phyloP scores from a whole-genome alignment of 2,113 vertebrate genomes.

The Gallinago undulata region DNA sequence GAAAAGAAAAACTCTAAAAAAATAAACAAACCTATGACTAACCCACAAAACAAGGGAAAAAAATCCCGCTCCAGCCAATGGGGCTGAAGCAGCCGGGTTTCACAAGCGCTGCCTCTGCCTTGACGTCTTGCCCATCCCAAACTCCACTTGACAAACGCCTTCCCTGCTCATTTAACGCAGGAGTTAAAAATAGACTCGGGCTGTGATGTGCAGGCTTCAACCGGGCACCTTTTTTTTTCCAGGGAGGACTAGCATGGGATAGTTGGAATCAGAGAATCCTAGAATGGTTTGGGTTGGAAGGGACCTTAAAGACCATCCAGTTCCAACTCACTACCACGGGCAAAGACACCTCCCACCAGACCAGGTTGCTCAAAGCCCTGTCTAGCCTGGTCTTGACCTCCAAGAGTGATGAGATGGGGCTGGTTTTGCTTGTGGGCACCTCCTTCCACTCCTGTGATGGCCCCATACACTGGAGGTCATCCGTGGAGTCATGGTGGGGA shows the following conservation, averaged over 20 bases:
- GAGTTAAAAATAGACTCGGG: background rate
- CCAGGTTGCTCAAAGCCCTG: too few species aligned
- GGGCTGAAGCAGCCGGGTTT: background rate
- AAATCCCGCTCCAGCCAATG: background rate
- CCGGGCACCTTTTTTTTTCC: background rate
- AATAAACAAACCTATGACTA: slow-evolving; percentile 44
- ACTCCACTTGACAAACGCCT: background rate
- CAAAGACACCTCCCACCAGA: too few species aligned
- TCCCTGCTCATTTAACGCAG: background rate
- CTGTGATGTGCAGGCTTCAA: background rate
- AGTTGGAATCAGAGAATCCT: background rate
- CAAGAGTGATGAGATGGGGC: background rate
- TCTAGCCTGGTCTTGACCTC: too few species aligned
- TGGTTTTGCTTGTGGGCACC: background rate
- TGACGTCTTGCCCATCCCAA: background rate
- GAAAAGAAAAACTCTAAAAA: background rate
- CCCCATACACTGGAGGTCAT: background rate
- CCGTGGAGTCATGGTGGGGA: fast-evolving
- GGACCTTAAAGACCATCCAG: too few species aligned
- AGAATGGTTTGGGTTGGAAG: too few species aligned
- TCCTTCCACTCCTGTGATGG: background rate
- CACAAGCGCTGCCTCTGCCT: background rate
- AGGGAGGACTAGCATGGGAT: background rate
- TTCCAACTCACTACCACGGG: too few species aligned
- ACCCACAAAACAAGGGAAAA: slow-evolving; percentile 7